Conservation (phyloP, 2,113 vertebrate genomes). For the Zosterops pallidus region DNA sequence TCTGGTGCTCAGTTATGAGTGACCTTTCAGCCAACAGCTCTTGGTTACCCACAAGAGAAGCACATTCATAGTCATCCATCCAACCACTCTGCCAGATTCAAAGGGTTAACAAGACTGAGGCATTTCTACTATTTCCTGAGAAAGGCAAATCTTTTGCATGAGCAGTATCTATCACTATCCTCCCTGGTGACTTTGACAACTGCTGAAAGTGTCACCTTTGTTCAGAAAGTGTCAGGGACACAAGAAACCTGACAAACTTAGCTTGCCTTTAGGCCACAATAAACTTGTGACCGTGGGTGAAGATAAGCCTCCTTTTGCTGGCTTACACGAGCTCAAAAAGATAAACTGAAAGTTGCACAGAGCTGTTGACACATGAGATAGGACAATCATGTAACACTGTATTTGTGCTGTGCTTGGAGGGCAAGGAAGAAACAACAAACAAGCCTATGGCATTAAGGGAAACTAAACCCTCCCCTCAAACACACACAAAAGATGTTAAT, state of each 20-base stretch:
- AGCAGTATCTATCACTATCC: neutral
- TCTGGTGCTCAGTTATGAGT: neutral
- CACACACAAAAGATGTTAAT: neutral
- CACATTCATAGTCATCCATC: neutral
- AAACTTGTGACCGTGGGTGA: neutral
- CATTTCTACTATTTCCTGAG: neutral
- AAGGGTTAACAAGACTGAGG: neutral
- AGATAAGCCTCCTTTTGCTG: neutral
- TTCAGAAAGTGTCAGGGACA: neutral
- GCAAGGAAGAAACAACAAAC: neutral
- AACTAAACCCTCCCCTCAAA: neutral
- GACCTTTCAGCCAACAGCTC: neutral
- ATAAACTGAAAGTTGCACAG: neutral
- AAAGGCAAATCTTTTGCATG: neutral
- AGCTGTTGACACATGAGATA: neutral
- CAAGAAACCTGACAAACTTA: neutral
- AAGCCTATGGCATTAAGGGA: neutral
- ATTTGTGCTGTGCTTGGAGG: neutral
- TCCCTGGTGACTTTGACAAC: neutral
- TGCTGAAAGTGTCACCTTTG: neutral
- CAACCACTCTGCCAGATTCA: neutral
- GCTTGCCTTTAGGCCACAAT: neutral
- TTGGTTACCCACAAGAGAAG: neutral
- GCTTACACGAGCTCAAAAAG: neutral
- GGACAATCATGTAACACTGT: fast-evolving